phyloP scores from a whole-genome alignment of 1,140 invertebrate species.

The Calephelis virginiensis region DNA sequence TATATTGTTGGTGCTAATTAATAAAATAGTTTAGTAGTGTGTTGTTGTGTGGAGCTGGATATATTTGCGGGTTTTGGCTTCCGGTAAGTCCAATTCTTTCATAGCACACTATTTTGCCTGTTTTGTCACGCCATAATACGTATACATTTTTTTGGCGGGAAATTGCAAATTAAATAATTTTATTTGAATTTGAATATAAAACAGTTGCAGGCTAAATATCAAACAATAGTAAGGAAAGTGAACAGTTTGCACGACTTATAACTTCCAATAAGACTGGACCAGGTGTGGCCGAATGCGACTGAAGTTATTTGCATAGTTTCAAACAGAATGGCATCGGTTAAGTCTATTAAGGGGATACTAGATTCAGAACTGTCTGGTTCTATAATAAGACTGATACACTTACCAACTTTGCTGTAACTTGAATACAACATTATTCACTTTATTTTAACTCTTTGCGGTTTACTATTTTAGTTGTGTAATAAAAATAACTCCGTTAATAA shows the following conservation, averaged over 20 bases:
- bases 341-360: slow-evolving; percentile 9
- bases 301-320: slow-evolving; percentile 62
- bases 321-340: slow-evolving; percentile 27
- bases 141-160: too few relatives aligned
- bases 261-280: slow-evolving; percentile 67
- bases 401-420: slow-evolving; percentile 1
- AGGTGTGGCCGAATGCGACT: slow-evolving; percentile 60
- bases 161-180: too few relatives aligned
- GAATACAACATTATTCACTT: not conserved
- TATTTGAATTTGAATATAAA: slow-evolving; percentile 16
- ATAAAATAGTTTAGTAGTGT: too few relatives aligned
- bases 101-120: too few relatives aligned
- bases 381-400: slow-evolving; percentile 3
- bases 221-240: slow-evolving; percentile 29
- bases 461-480: not conserved
- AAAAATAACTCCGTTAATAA: too few relatives aligned
- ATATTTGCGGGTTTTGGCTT: too few relatives aligned
- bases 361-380: slow-evolving; percentile 4
- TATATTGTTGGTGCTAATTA: too few relatives aligned
- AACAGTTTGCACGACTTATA: slow-evolving; percentile 72
- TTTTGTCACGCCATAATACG: too few relatives aligned
- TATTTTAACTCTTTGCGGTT: not conserved
- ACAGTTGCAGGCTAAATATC: slow-evolving; percentile 21
- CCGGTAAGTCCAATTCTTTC: too few relatives aligned
- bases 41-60: too few relatives aligned